phyloP scores from a whole-genome alignment of 2,888 invertebrate genomes.

The Ectropis crepuscularia region DNA sequence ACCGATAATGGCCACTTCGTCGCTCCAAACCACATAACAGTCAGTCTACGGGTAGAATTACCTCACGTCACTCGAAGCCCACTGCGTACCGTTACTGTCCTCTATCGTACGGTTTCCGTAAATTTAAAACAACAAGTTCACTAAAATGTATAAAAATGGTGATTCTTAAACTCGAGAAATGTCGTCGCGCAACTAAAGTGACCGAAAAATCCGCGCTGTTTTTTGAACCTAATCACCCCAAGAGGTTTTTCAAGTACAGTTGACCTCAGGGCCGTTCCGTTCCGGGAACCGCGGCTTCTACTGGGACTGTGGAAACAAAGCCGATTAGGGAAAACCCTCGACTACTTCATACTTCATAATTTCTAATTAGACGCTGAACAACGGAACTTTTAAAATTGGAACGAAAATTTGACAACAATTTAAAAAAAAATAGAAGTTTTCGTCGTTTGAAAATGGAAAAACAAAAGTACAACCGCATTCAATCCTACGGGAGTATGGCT shows the following conservation, averaged over 20 bases:
- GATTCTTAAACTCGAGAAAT: constrained; percentile 67
- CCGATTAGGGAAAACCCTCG: constrained; percentile 44
- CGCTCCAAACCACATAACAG: constrained; percentile 37
- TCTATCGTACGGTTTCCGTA: constrained; percentile 45
- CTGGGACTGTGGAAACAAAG: constrained; percentile 53
- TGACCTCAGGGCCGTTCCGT: constrained; percentile 64
- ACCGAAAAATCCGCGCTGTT: constrained; percentile 72
- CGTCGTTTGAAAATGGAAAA: constrained; percentile 56
- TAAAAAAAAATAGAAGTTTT: constrained; percentile 8
- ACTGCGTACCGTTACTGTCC: constrained; percentile 11
- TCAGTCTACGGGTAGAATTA: constrained; percentile 48
- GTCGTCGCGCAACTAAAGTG: constrained; percentile 68
- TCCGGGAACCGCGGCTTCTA: constrained; percentile 63
- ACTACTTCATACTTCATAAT: constrained; percentile 17
- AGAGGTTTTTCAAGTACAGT: constrained; percentile 82
- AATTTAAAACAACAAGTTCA: constrained; percentile 25
- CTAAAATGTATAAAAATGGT: constrained; percentile 82
- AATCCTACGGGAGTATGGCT: constrained; percentile 78
- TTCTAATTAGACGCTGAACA: constrained; percentile 27
- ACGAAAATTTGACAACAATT: constrained; percentile 11
- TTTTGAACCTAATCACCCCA: constrained; percentile 77
- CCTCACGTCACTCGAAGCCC: constrained; percentile 41
- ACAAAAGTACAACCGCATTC: constrained; percentile 65
- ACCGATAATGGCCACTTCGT: constrained; percentile 37
- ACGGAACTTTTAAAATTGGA: constrained; percentile 29